A percentile compares a stretch with the other conserved stretches of the same genome.
Evolutionary conservation across 1,140 invertebrate genomes (phyloP).

Genomic region (Drosophila athabasca): DNA sequence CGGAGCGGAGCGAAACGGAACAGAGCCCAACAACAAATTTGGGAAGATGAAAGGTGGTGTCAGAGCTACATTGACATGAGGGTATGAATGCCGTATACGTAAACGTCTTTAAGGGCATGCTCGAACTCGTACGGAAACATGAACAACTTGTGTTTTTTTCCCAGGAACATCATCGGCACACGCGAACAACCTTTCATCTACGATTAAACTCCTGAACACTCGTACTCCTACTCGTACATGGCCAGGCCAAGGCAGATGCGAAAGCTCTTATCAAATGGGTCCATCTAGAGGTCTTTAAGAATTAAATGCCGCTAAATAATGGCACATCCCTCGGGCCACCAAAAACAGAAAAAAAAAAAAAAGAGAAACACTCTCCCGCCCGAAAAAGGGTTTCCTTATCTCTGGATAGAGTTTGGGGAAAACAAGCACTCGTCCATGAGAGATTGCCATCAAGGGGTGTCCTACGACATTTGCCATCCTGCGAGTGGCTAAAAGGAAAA

Average conservation of each 20-base stretch:
- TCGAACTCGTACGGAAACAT: not conserved
- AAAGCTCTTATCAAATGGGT: constrained; percentile 17
- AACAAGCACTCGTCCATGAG: constrained; percentile 19
- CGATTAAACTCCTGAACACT: constrained; percentile 22
- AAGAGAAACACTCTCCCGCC: constrained; percentile 24
- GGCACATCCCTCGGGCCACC: constrained; percentile 5
- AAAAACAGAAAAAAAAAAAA: not conserved
- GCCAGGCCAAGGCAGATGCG: not conserved
- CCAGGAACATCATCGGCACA: not conserved
- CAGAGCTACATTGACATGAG: constrained; percentile 22
- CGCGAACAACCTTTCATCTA: constrained; percentile 9
- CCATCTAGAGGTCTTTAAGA: constrained; percentile 28
- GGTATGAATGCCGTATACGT: constrained; percentile 17
- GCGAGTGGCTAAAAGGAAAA: constrained; percentile 14
- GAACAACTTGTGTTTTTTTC: constrained; percentile 22
- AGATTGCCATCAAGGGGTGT: constrained; percentile 32
- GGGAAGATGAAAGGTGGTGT: constrained; percentile 19
- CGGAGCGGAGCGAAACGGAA: not conserved
- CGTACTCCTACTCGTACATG: not conserved
- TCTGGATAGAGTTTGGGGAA: constrained; percentile 14
- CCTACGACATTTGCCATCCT: constrained; percentile 15
- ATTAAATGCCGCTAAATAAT: constrained; percentile 34
- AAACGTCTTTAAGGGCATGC: constrained; percentile 26
- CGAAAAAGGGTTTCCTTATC: constrained; percentile 41
- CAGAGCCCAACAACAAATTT: constrained; percentile 17